phyloP scores from a whole-genome alignment of 2,888 invertebrate genomes.

The Glaucopsyche alexis region DNA sequence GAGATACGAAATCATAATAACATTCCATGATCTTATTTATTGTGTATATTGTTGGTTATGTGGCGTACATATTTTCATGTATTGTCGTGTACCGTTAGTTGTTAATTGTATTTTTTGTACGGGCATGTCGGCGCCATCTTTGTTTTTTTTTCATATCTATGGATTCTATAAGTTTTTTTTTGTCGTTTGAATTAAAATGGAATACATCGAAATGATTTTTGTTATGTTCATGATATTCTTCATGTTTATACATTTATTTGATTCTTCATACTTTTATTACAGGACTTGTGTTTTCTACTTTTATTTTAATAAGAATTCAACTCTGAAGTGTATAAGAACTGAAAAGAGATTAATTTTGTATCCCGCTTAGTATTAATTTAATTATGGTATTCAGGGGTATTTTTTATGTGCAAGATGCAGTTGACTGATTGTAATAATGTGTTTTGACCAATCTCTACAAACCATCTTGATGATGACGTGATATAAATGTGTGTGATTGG shows the following conservation, averaged over 20 bases:
- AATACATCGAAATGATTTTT: constrained; percentile 5
- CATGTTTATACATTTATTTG: neutral
- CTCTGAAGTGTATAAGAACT: neutral
- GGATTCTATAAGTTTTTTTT: constrained; percentile 29
- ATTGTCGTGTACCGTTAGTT: constrained; percentile 60
- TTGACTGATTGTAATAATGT: neutral
- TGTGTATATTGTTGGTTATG: constrained; percentile 73
- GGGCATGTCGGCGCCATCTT: constrained; percentile 12
- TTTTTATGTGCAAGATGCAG: neutral
- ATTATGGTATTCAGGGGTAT: neutral
- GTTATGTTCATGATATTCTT: neutral
- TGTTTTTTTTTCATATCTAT: neutral
- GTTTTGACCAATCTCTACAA: constrained; percentile 9
- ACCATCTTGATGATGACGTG: constrained; percentile 25
- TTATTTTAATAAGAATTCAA: neutral
- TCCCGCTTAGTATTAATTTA: constrained; percentile 4
- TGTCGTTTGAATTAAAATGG: constrained; percentile 21
- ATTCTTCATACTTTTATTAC: neutral
- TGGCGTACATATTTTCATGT: constrained; percentile 77
- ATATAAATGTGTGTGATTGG: constrained; percentile 19
- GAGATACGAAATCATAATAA: constrained; percentile 66
- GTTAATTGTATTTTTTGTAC: constrained; percentile 45
- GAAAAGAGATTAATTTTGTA: neutral
- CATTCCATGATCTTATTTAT: constrained; percentile 80
- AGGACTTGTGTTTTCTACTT: neutral